phyloP scores from a whole-genome alignment of 1,140 invertebrate species.

The Acromyrmex charruanus region DNA sequence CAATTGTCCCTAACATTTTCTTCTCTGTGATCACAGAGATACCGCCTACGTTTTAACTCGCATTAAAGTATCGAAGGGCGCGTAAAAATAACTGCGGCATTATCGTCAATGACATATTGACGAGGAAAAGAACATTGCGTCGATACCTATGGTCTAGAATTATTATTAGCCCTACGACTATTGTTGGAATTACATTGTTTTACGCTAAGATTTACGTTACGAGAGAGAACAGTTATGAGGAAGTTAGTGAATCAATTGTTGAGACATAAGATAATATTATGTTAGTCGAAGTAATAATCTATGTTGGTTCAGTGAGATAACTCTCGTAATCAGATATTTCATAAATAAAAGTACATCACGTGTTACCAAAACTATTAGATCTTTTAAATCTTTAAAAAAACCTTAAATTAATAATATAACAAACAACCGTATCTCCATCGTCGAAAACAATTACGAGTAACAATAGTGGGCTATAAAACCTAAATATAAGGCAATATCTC shows the following conservation, averaged over 20 bases:
- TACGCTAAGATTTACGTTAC: not conserved
- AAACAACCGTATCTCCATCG: not conserved
- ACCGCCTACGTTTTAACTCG: conserved; percentile 8
- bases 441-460: not conserved
- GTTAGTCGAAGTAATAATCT: conserved; percentile 1
- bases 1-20: conserved; percentile 5
- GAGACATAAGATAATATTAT: conserved; percentile 40
- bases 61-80: conserved; percentile 40
- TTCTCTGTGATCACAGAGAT: conserved; percentile 1
- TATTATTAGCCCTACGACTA: conserved; percentile 51
- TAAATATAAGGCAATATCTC: conserved; percentile 16
- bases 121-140: conserved; percentile 27
- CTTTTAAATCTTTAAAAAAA: not conserved
- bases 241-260: not conserved
- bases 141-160: not conserved
- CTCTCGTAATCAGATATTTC: not conserved
- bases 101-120: conserved; percentile 54
- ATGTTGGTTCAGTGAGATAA: not conserved
- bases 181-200: conserved; percentile 51
- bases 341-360: not conserved
- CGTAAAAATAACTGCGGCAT: conserved; percentile 48
- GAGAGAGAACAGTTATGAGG: not conserved
- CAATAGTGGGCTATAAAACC: not conserved
- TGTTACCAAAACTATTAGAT: not conserved
- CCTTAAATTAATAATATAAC: not conserved